Base-by-base conservation (phyloP, 1,140 invertebrate genomes). In the Diorhabda elongata region DNA sequence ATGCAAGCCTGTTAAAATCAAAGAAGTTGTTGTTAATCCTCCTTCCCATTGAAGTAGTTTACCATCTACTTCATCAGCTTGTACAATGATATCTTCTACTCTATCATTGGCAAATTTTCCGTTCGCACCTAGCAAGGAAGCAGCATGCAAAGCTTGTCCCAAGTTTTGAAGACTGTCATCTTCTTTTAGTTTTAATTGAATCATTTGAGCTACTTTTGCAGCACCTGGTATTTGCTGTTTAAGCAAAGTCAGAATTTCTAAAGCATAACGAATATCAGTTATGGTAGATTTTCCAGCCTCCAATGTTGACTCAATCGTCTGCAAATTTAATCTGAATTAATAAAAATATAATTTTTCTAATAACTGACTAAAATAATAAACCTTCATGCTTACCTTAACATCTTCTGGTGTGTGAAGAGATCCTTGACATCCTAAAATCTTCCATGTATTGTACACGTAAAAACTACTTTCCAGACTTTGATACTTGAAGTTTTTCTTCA, bases 51-150 rank as follows among this genome's bases (percentile, higher is more conserved):
- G 92, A 56, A 97, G 84, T 72, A 91, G 90, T 76, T 89, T 89
- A 6, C 91, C 90, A 84, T 98, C 92, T 42, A 97, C 90, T 87
- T 98, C 96, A 86, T 99, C 96, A 45, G 96, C 96, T 81, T 98
- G 95, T 8, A 94, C 90, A 72, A 98, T 85, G 58, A 93, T 90
- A 83, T 97, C 95, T 84, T 97, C 94, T 61, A 97, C 90, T 61
- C 91, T 87, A 67, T 93, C 88, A 67, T 89, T 87, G 47, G 91
- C 90, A 82, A 92, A 91, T 74, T 89, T 88, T 56, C 89, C 86
- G 70, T 87, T 86, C 41, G 83, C 81, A 1, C 88, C 88, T 71
- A 89, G 82, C 68, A 87, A 69, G 2, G 92, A 82, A 56, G 92
- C 93, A 67, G 95, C 86, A 70, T 92, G 88, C 72, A 97, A 93